Evolutionary conservation across 1,140 invertebrate genomes (phyloP), one percentile per base, ranked within the genome.

Genomic region (Berghia stephanieae): DNA sequence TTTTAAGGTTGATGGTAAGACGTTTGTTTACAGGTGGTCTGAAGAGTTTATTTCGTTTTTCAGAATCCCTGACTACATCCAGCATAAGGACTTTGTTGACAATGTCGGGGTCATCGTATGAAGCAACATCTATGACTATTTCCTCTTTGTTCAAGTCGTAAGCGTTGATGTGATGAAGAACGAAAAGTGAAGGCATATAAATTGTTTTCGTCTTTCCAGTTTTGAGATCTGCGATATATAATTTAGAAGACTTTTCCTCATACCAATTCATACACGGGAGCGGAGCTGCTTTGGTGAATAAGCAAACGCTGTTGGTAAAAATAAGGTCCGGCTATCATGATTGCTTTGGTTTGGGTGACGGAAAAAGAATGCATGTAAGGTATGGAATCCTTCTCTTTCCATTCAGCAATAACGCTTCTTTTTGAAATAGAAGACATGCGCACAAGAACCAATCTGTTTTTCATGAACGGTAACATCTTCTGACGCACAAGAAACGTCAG

Each of bases 331-430:
- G 78, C 80, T 71, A 86, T 81, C 10, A 87, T 75, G 18, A 87
- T 76, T 13, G 79, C 85, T 73, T 83, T 82, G 55, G 81, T 75
- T 49, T 81, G 42, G 0, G 85, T 86, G 2, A 81, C 79, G 6
- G 82, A 82, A 74, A 87, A 85, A 13, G 84, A 86, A 70, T 87
- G 86, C 83, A 86, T 85, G 76, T 87, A 87, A 0, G 82, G 82
- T n/a, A 83, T 74, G 40, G 76, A 77, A 27, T 82, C 79, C 21
- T 86, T 80, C 2, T 79, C 60, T n/a, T n/a, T n/a, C 82, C 82
- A 84, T 8, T 63, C 46, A 0, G 82, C 80, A 34, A 87, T 77
- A 18, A 82, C 49, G 57, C 84, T 81, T 13, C 84, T 66, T 13
- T 81, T 49, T 18, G 52, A 24, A 8, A 78, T 69, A n/a, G 83